A percentile compares a stretch with the other conserved stretches of the same genome.
phyloP scores from a whole-genome alignment of 2,888 invertebrate genomes.

The Pharmacophagus antenor region DNA sequence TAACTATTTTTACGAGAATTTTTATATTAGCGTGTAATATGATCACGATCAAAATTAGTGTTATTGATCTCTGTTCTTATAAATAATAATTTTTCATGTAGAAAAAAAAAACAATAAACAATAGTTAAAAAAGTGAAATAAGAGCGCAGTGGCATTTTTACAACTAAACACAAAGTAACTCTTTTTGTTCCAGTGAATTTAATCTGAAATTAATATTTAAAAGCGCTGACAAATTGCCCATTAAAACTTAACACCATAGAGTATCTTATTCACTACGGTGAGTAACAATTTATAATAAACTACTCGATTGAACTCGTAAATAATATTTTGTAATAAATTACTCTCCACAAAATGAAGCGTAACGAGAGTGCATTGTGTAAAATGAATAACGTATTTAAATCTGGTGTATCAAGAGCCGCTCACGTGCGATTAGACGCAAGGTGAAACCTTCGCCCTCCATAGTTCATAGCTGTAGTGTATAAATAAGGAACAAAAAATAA shows the following conservation, averaged over 20 bases:
- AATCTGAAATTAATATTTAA: conserved; percentile 3
- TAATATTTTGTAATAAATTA: conserved; percentile 26
- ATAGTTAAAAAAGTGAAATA: too few species aligned
- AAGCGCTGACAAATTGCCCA: conserved; percentile 12
- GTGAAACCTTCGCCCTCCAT: conserved; percentile 43
- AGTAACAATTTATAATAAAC: conserved; percentile 20
- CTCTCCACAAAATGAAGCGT: conserved; percentile 19
- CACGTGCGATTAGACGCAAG: conserved; percentile 51
- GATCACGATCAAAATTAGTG: too few species aligned
- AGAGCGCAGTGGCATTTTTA: too few species aligned
- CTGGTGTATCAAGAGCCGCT: conserved; percentile 44
- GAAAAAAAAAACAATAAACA: too few species aligned
- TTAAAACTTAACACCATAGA: conserved; percentile 14
- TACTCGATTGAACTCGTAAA: conserved; percentile 24
- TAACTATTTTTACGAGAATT: too few species aligned
- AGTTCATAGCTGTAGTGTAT: not conserved
- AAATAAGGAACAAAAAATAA: too few species aligned
- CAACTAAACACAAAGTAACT: too few species aligned
- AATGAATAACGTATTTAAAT: conserved; percentile 47
- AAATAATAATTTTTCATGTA: too few species aligned
- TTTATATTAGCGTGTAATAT: too few species aligned
- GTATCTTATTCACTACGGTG: conserved; percentile 10
- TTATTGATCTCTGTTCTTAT: too few species aligned
- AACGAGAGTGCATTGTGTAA: conserved; percentile 27
- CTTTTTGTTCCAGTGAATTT: too few species aligned